A percentile compares a stretch with the other conserved stretches of the same genome.
phyloP scores from a whole-genome alignment of 1,140 invertebrate genomes.

The Manduca sexta region DNA sequence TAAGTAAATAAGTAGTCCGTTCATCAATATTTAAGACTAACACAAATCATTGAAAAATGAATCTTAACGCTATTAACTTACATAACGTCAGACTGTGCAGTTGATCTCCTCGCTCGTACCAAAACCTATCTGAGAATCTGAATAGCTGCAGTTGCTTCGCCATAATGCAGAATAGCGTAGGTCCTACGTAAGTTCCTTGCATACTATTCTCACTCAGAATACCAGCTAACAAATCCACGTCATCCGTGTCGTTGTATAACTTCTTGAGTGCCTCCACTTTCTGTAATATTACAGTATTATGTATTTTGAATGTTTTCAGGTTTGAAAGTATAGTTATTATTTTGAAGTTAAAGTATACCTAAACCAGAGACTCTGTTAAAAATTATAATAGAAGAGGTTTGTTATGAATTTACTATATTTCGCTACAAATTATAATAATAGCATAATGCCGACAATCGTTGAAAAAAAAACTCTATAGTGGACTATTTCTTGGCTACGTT shows the following conservation, averaged over 20 bases:
- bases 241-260: conserved; percentile 78
- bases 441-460: too few relatives aligned
- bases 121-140: conserved; percentile 70
- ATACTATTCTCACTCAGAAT: conserved; percentile 80
- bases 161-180: conserved; percentile 88
- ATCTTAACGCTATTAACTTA: neutral
- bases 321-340: too few relatives aligned
- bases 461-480: conserved; percentile 15
- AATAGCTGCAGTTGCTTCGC: conserved; percentile 71
- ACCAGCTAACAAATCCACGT: conserved; percentile 88
- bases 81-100: conserved; percentile 39
- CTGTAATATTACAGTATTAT: too few relatives aligned
- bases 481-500: neutral
- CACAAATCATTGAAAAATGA: neutral
- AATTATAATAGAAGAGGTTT: too few relatives aligned
- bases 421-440: too few relatives aligned
- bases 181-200: conserved; percentile 81
- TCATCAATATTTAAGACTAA: neutral
- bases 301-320: too few relatives aligned
- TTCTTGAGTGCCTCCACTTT: conserved; percentile 54
- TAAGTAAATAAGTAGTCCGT: too few relatives aligned
- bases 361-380: too few relatives aligned
- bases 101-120: conserved; percentile 74
- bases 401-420: too few relatives aligned
- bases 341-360: too few relatives aligned